These are phyloP conservation scores for Acrossocheilus wenchowensis DNA, from an alignment of 2,797 vertebrate genomes.

Conservation along the genomic window DNA sequence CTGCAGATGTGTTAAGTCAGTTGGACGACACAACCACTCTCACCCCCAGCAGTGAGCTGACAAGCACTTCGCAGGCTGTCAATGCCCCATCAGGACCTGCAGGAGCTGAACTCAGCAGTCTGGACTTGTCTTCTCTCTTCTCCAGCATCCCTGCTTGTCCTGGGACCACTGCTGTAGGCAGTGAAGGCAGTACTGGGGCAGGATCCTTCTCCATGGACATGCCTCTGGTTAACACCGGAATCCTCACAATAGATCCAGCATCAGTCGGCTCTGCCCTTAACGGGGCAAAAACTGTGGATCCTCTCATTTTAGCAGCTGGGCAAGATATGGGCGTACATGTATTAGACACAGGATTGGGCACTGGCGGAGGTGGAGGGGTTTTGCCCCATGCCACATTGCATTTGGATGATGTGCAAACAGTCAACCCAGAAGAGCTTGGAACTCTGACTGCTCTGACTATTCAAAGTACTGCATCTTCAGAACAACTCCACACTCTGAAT, in stretches of 20 bases:
- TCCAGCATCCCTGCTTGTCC: slow-evolving; percentile 77
- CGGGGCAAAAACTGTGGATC: slow-evolving; percentile 83
- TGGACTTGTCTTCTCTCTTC: slow-evolving; percentile 93
- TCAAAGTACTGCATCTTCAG: slow-evolving; percentile 73
- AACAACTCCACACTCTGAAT: slow-evolving; percentile 77
- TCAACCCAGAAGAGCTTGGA: slow-evolving; percentile 86
- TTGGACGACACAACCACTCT: slow-evolving; percentile 87
- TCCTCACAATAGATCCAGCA: slow-evolving; percentile 90
- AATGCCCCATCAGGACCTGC: slow-evolving; percentile 62
- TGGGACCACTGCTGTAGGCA: slow-evolving; percentile 65
- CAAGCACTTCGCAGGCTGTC: slow-evolving; percentile 79
- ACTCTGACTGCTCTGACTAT: slow-evolving; percentile 83
- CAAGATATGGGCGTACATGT: slow-evolving; percentile 80
- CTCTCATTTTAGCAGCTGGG: slow-evolving; percentile 86
- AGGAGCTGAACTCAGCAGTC: slow-evolving; percentile 81
- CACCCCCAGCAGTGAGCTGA: slow-evolving; percentile 91
- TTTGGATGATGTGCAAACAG: slow-evolving; percentile 89
- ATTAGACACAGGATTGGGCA: slow-evolving; percentile 83
- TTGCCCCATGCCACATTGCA: slow-evolving; percentile 87
- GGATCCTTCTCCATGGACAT: slow-evolving; percentile 85
- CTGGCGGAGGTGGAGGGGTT: slow-evolving; percentile 75
- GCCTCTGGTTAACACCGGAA: slow-evolving; percentile 87
- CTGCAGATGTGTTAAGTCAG: slow-evolving; percentile 87
- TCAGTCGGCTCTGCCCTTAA: slow-evolving; percentile 83
- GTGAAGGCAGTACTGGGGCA: slow-evolving; percentile 62